These are phyloP conservation scores for Frankliniella intonsa DNA, from an alignment of 2,888 invertebrate species.

Conservation along the genomic window DNA sequence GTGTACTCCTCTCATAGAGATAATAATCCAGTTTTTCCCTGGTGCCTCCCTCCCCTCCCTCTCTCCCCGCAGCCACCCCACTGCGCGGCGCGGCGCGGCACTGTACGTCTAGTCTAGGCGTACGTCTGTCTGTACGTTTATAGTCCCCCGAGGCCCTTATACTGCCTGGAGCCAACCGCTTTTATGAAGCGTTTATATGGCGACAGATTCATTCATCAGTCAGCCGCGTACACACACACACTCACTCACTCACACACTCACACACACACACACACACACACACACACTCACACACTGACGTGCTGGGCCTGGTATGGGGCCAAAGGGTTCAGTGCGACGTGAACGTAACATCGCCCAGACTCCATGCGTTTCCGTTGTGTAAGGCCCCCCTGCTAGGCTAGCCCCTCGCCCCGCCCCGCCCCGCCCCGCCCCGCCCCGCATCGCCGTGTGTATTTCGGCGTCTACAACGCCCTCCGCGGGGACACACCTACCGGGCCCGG, in stretches of 20 bases:
- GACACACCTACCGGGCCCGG: no score
- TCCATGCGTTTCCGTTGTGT: slow-evolving; percentile 19
- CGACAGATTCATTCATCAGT: neutral
- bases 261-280: neutral
- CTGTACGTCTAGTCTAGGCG: no score
- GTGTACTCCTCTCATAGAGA: no score
- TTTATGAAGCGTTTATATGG: slow-evolving; percentile 10
- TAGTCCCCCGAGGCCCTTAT: no score
- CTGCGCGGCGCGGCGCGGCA: no score
- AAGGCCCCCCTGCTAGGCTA: neutral
- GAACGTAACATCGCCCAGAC: slow-evolving; percentile 2
- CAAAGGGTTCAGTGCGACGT: neutral
- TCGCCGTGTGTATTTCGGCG: neutral
- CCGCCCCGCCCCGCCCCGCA: neutral
- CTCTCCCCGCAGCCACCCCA: no score
- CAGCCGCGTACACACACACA: neutral
- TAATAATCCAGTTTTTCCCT: no score
- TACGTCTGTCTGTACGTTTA: no score
- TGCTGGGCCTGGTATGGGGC: neutral
- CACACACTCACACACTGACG: neutral
- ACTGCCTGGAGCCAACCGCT: neutral
- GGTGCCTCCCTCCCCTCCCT: no score
- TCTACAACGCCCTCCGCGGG: neutral
- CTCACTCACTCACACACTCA: neutral
- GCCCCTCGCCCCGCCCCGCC: neutral